Base-by-base conservation (phyloP, 1,140 invertebrate genomes). In the Heliconius himera region DNA sequence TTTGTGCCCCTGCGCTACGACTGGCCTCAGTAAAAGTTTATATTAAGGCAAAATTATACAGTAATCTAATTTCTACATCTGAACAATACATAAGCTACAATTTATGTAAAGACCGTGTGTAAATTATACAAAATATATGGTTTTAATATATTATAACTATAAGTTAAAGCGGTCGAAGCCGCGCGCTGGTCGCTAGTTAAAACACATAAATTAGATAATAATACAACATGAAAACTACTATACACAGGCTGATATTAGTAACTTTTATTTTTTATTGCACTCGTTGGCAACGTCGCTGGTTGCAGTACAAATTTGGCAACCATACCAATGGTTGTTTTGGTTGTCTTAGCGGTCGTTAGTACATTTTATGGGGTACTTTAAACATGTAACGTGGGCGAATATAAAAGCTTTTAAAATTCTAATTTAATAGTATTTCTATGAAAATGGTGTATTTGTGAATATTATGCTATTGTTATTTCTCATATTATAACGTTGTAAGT, bases 331-430 rank as follows among this genome's bases (percentile, higher is more conserved):
- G 70, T 51, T 76, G 74, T 70, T 71, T 71, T 74, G 66, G 60
- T 79, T 72, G 74, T 76, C 78, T 79, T 79, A 79, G 73, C 56
- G 72, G 75, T 36, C 79, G 74, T 81, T 81, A 81, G 75, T 74
- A 76, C 72, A 76, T 73, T 81, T 77, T 77, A 77, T 80, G 66
- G 38, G 49, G 56, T 66, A 77, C 41, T 76, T 76, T 54, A 60
- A 54, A 49, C 60, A 70, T 75, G 75, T 70, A 46, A 76, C 73
- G 72, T 71, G 78, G 70, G 70, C 41, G 71, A 60, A 74, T 74
- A 79, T n/a, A 41, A n/a, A 26, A n/a, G 4, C 66, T 73, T 75
- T 54, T n/a, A 74, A 49, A 54, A 56, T 72, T 49, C 33, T n/a
- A 56, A 56, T 56, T 56, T 56, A 56, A 56, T 56, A 56, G 9